phyloP scores from a whole-genome alignment of 2,797 vertebrate species.

The Ctenopoma multispine region DNA sequence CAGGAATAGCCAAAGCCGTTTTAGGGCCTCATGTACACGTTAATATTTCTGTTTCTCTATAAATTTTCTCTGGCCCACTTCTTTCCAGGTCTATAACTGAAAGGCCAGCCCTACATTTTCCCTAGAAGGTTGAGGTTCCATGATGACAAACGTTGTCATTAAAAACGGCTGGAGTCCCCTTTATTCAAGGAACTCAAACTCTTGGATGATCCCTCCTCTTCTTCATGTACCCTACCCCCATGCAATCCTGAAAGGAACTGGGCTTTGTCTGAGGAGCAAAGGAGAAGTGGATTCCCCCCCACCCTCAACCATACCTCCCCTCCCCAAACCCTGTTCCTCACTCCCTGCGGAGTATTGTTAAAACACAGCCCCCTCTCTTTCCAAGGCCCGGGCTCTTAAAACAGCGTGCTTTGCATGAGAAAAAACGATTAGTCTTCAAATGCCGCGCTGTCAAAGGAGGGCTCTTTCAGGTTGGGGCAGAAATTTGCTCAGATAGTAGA shows the following conservation, averaged over 20 bases:
- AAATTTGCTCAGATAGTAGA: constrained; percentile 82
- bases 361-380: constrained; percentile 81
- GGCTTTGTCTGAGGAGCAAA: constrained; percentile 84
- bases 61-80: constrained; percentile 70
- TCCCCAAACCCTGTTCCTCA: constrained; percentile 75
- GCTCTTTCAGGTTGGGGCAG: constrained; percentile 76
- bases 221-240: constrained; percentile 60
- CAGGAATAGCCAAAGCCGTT: constrained; percentile 76
- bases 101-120: constrained; percentile 45
- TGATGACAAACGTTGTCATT: constrained; percentile 78
- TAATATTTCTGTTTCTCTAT: constrained; percentile 80
- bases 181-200: constrained; percentile 83
- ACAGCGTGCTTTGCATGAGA: constrained; percentile 87
- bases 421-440: constrained; percentile 89
- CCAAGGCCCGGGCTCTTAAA: constrained; percentile 79
- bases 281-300: constrained; percentile 64
- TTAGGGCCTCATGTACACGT: constrained; percentile 76
- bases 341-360: constrained; percentile 88
- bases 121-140: constrained; percentile 62
- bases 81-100: constrained; percentile 65
- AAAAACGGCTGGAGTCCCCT: constrained; percentile 66
- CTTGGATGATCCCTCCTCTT: constrained; percentile 68
- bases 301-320: constrained; percentile 51
- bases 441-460: constrained; percentile 80
- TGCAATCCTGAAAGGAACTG: constrained; percentile 81